These are phyloP conservation scores for Pyrocephalus nanus DNA, from an alignment of 2,797 vertebrate genomes.

Conservation along the genomic window DNA sequence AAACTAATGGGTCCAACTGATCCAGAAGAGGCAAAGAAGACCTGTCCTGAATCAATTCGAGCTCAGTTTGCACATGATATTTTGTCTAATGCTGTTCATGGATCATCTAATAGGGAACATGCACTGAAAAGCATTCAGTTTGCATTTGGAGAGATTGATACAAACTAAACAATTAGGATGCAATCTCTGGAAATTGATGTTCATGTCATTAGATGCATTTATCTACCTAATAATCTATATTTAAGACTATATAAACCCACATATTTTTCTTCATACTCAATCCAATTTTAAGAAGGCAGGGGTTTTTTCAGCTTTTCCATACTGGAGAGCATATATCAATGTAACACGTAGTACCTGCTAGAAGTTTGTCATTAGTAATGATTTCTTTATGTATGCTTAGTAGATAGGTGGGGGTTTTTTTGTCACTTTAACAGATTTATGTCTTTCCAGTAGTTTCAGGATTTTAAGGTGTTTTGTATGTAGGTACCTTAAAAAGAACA, in stretches of 20 bases:
- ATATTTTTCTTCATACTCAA: neutral
- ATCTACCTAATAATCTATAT: neutral
- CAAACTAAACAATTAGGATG: neutral
- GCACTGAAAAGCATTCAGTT: constrained; percentile 69
- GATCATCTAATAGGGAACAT: constrained; percentile 78
- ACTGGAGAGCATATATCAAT: neutral
- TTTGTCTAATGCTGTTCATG: constrained; percentile 88
- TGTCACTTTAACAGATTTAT: neutral
- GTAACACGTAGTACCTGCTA: neutral
- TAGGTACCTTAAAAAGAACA: neutral
- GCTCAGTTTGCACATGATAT: constrained; percentile 83
- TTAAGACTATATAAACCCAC: neutral
- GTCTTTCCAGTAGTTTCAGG: neutral
- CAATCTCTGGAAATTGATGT: neutral
- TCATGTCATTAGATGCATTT: neutral
- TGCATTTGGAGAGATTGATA: constrained; percentile 59
- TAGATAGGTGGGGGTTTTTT: neutral
- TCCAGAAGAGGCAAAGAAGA: constrained; percentile 80
- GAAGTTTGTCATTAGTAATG: neutral
- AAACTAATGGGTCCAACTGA: constrained; percentile 86
- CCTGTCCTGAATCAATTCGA: constrained; percentile 81
- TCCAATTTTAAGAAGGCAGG: neutral
- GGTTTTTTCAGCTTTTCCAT: neutral
- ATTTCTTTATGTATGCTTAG: neutral
- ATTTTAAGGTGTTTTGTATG: neutral